Conservation (phyloP, 2,888 invertebrate species). For the Bugulina stolonifera region DNA sequence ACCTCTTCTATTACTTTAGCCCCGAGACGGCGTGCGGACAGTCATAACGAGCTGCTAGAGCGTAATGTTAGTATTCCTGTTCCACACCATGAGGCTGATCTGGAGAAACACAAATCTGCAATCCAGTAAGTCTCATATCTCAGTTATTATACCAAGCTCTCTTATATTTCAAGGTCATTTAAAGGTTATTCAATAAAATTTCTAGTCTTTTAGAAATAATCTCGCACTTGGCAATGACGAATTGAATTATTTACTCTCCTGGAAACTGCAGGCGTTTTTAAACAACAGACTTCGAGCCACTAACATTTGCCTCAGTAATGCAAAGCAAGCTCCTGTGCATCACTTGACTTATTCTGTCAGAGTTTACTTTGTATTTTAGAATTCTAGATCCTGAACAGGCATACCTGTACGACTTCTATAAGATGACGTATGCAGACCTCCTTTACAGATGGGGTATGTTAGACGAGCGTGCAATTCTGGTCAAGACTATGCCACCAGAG, state of each 20-base stretch:
- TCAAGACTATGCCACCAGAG: constrained; percentile 57
- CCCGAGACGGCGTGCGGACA: neutral
- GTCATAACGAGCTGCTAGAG: constrained; percentile 2
- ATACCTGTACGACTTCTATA: constrained; percentile 71
- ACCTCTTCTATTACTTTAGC: neutral
- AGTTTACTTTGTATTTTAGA: too few relatives aligned
- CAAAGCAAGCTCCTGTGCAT: too few relatives aligned
- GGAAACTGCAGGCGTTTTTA: too few relatives aligned
- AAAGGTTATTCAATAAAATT: too few relatives aligned
- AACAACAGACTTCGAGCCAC: too few relatives aligned
- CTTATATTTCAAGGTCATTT: too few relatives aligned
- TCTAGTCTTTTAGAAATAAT: too few relatives aligned
- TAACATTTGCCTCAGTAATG: too few relatives aligned
- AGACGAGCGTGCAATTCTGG: constrained; percentile 71
- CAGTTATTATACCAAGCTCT: too few relatives aligned
- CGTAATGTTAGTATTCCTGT: neutral
- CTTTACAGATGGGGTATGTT: constrained; percentile 77
- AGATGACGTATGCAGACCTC: constrained; percentile 80
- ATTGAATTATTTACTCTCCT: too few relatives aligned
- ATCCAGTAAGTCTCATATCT: neutral
- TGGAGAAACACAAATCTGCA: neutral
- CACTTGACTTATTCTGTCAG: too few relatives aligned
- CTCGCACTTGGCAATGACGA: too few relatives aligned
- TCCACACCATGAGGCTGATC: neutral
- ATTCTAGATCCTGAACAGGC: neutral